Evolutionary conservation across 2,113 vertebrate genomes (phyloP).

Genomic region (Istiophorus platypterus): DNA sequence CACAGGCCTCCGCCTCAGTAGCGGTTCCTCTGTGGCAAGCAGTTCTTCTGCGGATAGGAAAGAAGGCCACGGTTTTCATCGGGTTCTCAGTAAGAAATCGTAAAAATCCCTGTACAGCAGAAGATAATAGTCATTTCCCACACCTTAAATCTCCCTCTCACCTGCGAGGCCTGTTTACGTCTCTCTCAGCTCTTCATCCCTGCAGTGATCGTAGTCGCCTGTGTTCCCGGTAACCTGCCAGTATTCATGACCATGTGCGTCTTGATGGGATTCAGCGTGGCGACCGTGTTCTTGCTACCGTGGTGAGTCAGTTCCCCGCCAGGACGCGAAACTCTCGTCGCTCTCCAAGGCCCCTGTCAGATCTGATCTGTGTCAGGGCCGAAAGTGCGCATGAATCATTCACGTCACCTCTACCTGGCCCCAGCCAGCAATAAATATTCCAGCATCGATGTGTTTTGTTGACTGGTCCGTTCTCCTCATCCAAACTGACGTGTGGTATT

Average conservation of each 20-base stretch:
- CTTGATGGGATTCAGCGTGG: conserved; percentile 82
- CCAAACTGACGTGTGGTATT: not conserved
- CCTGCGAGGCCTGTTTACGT: conserved; percentile 16
- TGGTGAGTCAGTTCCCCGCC: conserved; percentile 79
- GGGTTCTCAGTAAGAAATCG: conserved; percentile 80
- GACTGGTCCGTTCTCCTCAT: not conserved
- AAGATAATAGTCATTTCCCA: not conserved
- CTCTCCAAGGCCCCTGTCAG: conserved; percentile 44
- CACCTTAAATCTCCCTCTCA: not conserved
- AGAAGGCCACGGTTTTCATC: conserved; percentile 79
- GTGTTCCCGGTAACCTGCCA: conserved; percentile 77
- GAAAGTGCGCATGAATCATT: conserved; percentile 56
- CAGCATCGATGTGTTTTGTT: conserved; percentile 6
- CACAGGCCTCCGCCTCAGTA: conserved; percentile 78
- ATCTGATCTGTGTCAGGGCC: conserved; percentile 46
- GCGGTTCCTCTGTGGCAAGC: conserved; percentile 84
- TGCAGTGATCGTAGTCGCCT: conserved; percentile 72
- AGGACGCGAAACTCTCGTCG: conserved; percentile 39
- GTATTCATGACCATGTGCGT: conserved; percentile 77
- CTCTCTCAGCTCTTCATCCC: conserved; percentile 82
- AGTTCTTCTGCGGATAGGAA: conserved; percentile 81
- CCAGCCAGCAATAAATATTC: conserved; percentile 24
- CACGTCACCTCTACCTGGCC: conserved; percentile 20
- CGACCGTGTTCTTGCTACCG: conserved; percentile 82
- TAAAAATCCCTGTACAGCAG: too few species aligned